Evolutionary conservation across 1,140 invertebrate species (phyloP).

Genomic region (Heliconius hewitsoni): DNA sequence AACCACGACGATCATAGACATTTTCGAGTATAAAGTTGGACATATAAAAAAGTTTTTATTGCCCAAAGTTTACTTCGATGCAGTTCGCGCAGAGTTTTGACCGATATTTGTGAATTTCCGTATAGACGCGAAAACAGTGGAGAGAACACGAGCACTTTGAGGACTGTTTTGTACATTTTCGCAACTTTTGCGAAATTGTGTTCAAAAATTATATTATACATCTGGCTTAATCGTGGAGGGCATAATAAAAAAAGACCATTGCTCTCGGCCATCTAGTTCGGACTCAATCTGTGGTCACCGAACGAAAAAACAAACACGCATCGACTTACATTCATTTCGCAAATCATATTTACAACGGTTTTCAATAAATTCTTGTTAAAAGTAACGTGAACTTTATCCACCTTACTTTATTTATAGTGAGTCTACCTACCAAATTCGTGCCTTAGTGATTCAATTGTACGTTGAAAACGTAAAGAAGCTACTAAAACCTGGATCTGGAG

Average conservation of each 20-base stretch:
- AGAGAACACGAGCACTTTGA: constrained; percentile 74
- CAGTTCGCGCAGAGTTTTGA: constrained; percentile 78
- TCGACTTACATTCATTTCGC: constrained; percentile 62
- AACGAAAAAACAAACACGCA: constrained; percentile 76
- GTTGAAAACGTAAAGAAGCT: constrained; percentile 50
- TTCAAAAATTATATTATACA: constrained; percentile 63
- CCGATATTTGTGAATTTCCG: constrained; percentile 77
- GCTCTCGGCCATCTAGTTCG: constrained; percentile 74
- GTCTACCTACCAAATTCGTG: constrained; percentile 64
- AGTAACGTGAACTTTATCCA: constrained; percentile 63
- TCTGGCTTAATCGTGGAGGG: constrained; percentile 66
- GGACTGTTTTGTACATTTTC: constrained; percentile 81
- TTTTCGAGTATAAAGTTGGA: constrained; percentile 76
- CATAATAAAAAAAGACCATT: constrained; percentile 59
- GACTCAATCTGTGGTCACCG: constrained; percentile 72
- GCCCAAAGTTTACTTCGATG: constrained; percentile 60
- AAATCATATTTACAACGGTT: constrained; percentile 57
- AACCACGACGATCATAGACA: constrained; percentile 61
- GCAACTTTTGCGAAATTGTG: constrained; percentile 78
- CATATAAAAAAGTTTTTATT: constrained; percentile 67
- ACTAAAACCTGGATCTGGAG: constrained; percentile 64
- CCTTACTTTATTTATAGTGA: constrained; percentile 73
- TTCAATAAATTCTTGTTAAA: constrained; percentile 69
- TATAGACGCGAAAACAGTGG: constrained; percentile 79
- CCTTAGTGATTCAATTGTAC: constrained; percentile 69